Conservation (phyloP, 1,140 invertebrate genomes). For the Schmidtea mediterranea region DNA sequence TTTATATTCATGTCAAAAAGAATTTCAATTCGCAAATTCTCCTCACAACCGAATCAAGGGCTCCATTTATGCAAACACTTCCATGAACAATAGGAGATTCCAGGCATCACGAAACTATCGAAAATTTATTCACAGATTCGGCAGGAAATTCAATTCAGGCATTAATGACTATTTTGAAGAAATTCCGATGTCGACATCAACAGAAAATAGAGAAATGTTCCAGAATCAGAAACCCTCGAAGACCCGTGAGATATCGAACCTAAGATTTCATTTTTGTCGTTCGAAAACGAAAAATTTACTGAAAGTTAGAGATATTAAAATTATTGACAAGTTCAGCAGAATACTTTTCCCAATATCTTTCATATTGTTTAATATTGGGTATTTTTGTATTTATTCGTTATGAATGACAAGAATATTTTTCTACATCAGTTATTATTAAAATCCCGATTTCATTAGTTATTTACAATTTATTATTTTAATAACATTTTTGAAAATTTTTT, state of each 20-base stretch:
- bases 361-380: conserved; percentile 63
- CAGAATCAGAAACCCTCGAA: neutral
- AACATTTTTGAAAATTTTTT: no score
- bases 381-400: no score
- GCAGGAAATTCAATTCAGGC: neutral
- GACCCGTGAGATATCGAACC: conserved; percentile 12
- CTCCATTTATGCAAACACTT: no score
- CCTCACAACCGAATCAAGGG: no score
- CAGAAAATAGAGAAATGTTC: neutral
- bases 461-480: no score
- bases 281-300: conserved; percentile 34
- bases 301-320: conserved; percentile 76
- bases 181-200: neutral
- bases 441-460: no score
- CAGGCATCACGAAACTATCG: no score
- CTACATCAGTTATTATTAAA: no score
- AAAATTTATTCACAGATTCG: conserved; percentile 12
- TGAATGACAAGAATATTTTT: no score
- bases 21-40: no score
- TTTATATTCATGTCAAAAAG: no score
- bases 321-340: conserved; percentile 80
- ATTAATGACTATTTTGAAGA: conserved; percentile 2
- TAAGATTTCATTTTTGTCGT: neutral
- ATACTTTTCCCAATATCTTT: conserved; percentile 76
- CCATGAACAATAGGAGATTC: no score